Evolutionary conservation across 2,113 vertebrate genomes (phyloP).

Genomic region (Procapra przewalskii): DNA sequence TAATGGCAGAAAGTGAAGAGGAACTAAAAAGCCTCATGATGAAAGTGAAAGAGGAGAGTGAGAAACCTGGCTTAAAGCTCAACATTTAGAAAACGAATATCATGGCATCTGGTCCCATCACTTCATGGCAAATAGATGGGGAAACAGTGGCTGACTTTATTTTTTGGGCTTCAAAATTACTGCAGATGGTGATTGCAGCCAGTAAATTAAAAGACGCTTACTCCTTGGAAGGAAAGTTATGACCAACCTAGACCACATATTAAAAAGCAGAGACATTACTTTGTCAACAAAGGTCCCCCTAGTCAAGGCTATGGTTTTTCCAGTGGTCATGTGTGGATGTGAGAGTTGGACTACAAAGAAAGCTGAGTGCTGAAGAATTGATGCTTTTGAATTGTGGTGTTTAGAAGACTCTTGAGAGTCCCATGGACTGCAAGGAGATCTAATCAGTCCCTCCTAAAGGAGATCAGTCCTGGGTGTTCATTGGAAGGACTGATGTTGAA

Average conservation of each 20-base stretch:
- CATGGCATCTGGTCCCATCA: neutral
- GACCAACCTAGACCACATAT: neutral
- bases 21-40: neutral
- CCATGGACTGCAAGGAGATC: neutral
- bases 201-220: neutral
- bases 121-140: neutral
- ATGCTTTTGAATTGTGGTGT: neutral
- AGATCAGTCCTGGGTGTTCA: neutral
- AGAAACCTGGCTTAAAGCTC: neutral
- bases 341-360: neutral
- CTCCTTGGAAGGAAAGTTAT: neutral
- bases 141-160: neutral
- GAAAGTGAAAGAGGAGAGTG: neutral
- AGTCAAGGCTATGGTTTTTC: neutral
- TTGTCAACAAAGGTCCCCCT: accelerated
- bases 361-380: neutral
- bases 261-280: neutral
- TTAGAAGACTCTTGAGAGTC: neutral
- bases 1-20: neutral
- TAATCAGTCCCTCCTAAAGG: neutral
- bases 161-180: neutral
- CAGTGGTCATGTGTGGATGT: neutral
- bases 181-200: neutral
- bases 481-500: neutral
- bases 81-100: neutral